These are phyloP conservation scores for Macropus fuliginosus DNA, from an alignment of 2,797 vertebrate species.

Conservation along the genomic window DNA sequence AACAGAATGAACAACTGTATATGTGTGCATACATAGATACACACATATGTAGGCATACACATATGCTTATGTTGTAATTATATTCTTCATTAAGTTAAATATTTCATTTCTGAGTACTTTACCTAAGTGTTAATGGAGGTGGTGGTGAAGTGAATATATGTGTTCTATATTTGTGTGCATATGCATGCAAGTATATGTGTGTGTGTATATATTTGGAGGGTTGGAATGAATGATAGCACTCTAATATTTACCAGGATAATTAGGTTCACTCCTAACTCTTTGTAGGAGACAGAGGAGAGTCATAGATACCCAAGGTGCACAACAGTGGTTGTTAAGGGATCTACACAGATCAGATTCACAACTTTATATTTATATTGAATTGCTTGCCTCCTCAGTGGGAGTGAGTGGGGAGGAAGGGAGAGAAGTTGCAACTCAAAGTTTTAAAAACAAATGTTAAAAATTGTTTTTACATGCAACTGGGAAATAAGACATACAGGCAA, in stretches of 20 bases:
- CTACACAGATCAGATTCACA: not conserved
- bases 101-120: not conserved
- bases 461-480: no score
- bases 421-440: no score
- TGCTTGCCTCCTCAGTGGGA: no score
- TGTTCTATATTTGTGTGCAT: not conserved
- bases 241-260: not conserved
- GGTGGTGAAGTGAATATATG: not conserved
- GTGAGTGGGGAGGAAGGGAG: no score
- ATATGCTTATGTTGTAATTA: no score
- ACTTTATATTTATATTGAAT: not conserved
- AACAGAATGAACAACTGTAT: not conserved
- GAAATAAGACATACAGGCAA: no score
- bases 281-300: not conserved
- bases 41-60: no score
- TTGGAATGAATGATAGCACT: not conserved
- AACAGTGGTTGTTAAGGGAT: not conserved
- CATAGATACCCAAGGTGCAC: not conserved
- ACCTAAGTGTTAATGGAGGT: not conserved
- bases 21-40: no score
- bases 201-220: not conserved
- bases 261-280: not conserved
- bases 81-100: not conserved
- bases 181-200: not conserved
- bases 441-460: no score